These are phyloP conservation scores for Origma solitaria DNA, from an alignment of 2,113 vertebrate species.

Conservation along the genomic window DNA sequence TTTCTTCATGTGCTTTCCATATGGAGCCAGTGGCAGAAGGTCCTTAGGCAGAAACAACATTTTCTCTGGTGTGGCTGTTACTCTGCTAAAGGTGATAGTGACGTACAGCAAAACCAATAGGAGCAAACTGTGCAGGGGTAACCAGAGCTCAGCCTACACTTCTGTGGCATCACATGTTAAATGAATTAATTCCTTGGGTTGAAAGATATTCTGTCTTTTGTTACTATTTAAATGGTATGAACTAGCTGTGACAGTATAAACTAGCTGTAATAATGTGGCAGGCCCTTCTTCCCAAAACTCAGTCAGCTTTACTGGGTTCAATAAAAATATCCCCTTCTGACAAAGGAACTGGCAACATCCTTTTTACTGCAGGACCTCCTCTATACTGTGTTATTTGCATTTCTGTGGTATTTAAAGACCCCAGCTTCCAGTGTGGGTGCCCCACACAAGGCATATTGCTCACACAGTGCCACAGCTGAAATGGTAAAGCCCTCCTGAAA, in stretches of 20 bases:
- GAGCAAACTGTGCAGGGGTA: neutral
- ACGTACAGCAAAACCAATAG: neutral
- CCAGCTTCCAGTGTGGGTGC: neutral
- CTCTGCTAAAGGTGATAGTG: neutral
- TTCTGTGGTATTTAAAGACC: neutral
- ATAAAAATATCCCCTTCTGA: neutral
- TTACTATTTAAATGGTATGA: neutral
- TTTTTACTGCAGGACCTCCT: neutral
- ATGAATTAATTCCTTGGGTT: neutral
- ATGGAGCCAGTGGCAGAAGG: neutral
- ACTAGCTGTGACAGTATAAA: neutral
- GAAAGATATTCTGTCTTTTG: neutral
- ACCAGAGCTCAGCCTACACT: neutral
- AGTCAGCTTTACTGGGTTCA: neutral
- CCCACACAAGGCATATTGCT: fast-evolving
- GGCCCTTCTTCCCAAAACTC: neutral
- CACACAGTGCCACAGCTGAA: neutral
- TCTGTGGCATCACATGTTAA: neutral
- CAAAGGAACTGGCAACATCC: neutral
- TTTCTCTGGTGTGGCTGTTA: neutral
- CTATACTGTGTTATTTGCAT: neutral
- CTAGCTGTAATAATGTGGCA: neutral
- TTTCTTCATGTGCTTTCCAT: neutral
- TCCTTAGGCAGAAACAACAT: neutral
- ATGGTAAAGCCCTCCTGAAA: neutral